Conservation (phyloP, 2,113 vertebrate genomes). For the Pseudopipra pipra region DNA sequence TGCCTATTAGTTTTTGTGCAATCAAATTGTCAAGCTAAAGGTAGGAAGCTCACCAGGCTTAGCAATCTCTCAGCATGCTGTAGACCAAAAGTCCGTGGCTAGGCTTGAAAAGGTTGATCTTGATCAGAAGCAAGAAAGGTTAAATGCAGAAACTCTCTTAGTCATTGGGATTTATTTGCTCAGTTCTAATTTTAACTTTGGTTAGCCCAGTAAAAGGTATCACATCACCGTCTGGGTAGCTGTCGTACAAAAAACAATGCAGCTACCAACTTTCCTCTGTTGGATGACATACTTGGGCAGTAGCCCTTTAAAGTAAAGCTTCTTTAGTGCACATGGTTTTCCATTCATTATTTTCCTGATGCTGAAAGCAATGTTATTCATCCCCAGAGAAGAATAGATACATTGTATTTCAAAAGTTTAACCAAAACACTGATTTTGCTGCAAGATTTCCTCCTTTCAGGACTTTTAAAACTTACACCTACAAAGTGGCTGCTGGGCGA, state of each 20-base stretch:
- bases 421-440: background rate
- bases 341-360: slow-evolving; percentile 49
- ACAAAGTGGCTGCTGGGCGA: background rate
- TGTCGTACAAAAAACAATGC: slow-evolving; percentile 46
- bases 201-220: slow-evolving; percentile 59
- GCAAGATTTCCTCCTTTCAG: background rate
- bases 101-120: background rate
- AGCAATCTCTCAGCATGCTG: background rate
- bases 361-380: slow-evolving; percentile 20
- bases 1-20: rapidly evolving
- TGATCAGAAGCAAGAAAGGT: slow-evolving; percentile 25
- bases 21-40: background rate
- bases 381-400: slow-evolving; percentile 13
- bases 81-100: background rate
- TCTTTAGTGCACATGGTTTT: slow-evolving; percentile 24
- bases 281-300: slow-evolving; percentile 64
- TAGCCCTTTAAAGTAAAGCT: slow-evolving; percentile 33
- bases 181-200: slow-evolving; percentile 57
- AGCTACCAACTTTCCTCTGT: slow-evolving; percentile 44
- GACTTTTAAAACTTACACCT: background rate
- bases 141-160: slow-evolving; percentile 6
- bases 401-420: slow-evolving; percentile 27
- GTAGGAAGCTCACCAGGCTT: background rate
- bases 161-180: slow-evolving; percentile 44
- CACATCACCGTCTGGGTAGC: slow-evolving; percentile 59